Evolutionary conservation across 2,888 invertebrate genomes (phyloP).

Genomic region (Unio delphinus): DNA sequence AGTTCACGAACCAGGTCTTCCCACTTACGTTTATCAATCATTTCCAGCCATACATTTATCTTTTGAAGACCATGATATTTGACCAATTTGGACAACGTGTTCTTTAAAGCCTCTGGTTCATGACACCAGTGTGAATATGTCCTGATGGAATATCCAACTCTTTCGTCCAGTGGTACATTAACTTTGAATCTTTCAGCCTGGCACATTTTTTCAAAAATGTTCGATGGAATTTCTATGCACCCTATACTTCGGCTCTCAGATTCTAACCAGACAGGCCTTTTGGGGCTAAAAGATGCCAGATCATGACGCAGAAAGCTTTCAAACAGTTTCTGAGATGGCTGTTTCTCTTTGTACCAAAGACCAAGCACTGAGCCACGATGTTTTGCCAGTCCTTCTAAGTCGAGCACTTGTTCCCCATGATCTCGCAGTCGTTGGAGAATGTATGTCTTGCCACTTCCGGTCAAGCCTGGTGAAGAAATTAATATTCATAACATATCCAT

Average conservation of each 20-base stretch:
- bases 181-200: slow-evolving; percentile 35
- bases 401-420: slow-evolving; percentile 48
- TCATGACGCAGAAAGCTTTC: slow-evolving; percentile 30
- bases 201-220: slow-evolving; percentile 33
- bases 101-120: slow-evolving; percentile 29
- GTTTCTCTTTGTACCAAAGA: slow-evolving; percentile 41
- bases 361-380: slow-evolving; percentile 55
- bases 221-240: slow-evolving; percentile 27
- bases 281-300: slow-evolving; percentile 23
- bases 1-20: slow-evolving; percentile 46
- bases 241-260: slow-evolving; percentile 55
- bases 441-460: slow-evolving; percentile 51
- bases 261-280: slow-evolving; percentile 48
- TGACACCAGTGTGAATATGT: slow-evolving; percentile 47
- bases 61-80: slow-evolving; percentile 28
- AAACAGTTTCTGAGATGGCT: slow-evolving; percentile 49
- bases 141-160: slow-evolving; percentile 44
- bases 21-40: slow-evolving; percentile 38
- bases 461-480: slow-evolving; percentile 39
- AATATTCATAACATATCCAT: neutral
- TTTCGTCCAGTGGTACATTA: slow-evolving; percentile 39
- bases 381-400: slow-evolving; percentile 51
- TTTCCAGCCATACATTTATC: slow-evolving; percentile 34
- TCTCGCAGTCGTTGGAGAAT: slow-evolving; percentile 34
- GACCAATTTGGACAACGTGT: slow-evolving; percentile 27